Evolutionary conservation across 2,888 invertebrate genomes (phyloP).

Genomic region (Zaprionus lineosus): DNA sequence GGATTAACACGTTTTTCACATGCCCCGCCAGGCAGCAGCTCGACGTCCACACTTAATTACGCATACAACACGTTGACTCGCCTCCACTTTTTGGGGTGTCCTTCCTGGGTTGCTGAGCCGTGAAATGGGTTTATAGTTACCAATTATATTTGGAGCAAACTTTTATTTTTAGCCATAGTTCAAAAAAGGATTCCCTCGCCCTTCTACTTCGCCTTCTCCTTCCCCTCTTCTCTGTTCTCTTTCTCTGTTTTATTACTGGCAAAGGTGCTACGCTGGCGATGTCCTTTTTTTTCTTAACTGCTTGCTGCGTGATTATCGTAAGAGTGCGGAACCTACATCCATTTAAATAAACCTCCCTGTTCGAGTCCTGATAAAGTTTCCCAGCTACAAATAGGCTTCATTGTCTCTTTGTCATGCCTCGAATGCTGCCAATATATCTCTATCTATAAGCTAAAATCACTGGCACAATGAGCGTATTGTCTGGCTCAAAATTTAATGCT

Average conservation of each 20-base stretch:
- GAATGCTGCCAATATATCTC: conserved; percentile 27
- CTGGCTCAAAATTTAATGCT: conserved; percentile 58
- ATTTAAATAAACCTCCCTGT: conserved; percentile 58
- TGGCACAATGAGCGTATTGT: conserved; percentile 63
- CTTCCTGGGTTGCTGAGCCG: conserved; percentile 36
- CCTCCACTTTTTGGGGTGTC: conserved; percentile 7
- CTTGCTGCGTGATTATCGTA: conserved; percentile 26
- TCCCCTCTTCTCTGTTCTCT: not conserved
- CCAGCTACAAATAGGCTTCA: conserved; percentile 61
- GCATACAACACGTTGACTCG: conserved; percentile 47
- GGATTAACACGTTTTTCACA: conserved; percentile 69
- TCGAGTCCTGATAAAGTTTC: conserved; percentile 41
- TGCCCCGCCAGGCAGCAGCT: conserved; percentile 26
- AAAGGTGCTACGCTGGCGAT: too few relatives aligned
- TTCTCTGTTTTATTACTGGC: not conserved
- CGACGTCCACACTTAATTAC: conserved; percentile 49
- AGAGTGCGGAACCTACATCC: conserved; percentile 7
- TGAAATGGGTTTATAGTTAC: conserved; percentile 54
- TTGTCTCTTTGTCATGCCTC: conserved; percentile 59
- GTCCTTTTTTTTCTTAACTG: too few relatives aligned
- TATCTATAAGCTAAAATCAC: conserved; percentile 63
- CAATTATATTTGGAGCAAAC: conserved; percentile 46
- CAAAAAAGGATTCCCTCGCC: conserved; percentile 24
- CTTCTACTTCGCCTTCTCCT: too few relatives aligned
- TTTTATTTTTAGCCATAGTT: conserved; percentile 38